These are phyloP conservation scores for Diploptera punctata DNA, from an alignment of 2,888 invertebrate species.

Conservation along the genomic window DNA sequence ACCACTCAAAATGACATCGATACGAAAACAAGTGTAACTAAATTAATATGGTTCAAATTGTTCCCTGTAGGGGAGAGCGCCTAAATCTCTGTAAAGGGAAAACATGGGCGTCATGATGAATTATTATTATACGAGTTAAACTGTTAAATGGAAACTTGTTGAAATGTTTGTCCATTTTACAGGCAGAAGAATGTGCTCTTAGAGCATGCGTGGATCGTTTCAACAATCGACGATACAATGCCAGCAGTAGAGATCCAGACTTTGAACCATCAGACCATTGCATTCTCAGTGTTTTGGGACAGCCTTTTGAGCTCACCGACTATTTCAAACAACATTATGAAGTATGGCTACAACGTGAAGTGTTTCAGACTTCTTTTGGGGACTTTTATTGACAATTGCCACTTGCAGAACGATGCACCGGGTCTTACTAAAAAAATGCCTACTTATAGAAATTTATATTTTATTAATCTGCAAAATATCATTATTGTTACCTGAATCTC, in stretches of 20 bases:
- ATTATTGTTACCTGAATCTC: background rate
- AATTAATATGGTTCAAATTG: no score
- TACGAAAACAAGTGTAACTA: no score
- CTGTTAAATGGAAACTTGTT: no score
- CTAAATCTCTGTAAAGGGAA: no score
- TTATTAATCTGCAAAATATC: background rate
- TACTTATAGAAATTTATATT: slow-evolving; percentile 10
- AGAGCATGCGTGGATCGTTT: slow-evolving; percentile 95
- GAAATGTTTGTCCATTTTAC: slow-evolving; percentile 51
- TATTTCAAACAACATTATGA: slow-evolving; percentile 94
- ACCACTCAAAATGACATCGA: no score
- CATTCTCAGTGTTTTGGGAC: slow-evolving; percentile 80
- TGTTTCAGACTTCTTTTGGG: slow-evolving; percentile 58
- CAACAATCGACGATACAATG: slow-evolving; percentile 86
- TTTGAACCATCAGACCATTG: slow-evolving; percentile 78
- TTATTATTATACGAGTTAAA: background rate
- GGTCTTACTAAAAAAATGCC: slow-evolving; percentile 19
- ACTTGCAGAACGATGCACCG: slow-evolving; percentile 22
- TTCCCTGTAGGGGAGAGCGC: no score
- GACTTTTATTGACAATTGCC: slow-evolving; percentile 35
- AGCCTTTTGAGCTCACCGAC: slow-evolving; percentile 82
- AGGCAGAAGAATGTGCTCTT: slow-evolving; percentile 95
- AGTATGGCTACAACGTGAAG: slow-evolving; percentile 95
- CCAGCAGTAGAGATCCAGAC: slow-evolving; percentile 58
- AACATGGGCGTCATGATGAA: no score